Evolutionary conservation across 2,113 vertebrate genomes (phyloP), one percentile per base, ranked within the genome.

Genomic region (Mola mola): DNA sequence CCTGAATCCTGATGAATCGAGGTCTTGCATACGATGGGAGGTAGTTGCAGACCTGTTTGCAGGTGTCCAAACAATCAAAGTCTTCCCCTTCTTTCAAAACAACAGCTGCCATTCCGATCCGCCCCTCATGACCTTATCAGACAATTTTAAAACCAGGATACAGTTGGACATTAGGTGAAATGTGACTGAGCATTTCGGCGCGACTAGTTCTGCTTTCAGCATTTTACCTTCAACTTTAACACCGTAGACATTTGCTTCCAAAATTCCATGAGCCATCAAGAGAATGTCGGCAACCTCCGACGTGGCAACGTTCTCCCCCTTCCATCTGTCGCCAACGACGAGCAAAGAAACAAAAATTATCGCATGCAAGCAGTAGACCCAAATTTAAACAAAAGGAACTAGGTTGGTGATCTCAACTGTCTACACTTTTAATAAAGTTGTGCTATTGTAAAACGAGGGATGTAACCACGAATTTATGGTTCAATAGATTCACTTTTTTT

Each of bases 261-360:
- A 82, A 55, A 98, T 84, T 79, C 93, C 94, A 10, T 83, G 71
- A 38, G 91, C 72, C 26, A 20, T 75, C 0, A 46, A 86, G 17
- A 98, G 67, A 6, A 90, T 87, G 20, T 91, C 89, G 28, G 92
- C 92, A 1, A 98, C 95, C 78, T 98, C 96, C 0, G 93, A 93
- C 0, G 96, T 98, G 59, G 96, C 95, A 11, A 98, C 95, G 0
- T 98, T 98, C 75, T 98, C 96, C 0, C 96, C 95, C 92, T 97
- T 98, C 95, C 95, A 98, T 44, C 95, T 97, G 78, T n/a, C n/a
- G n/a, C n/a, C 22, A 79, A 29, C 7, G 37, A 38, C 15, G 16
- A 17, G 8, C 10, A 41, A 12, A 10, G 19, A 31, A 7, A 33
- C 2, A 21, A 12, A 10, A 29, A 29, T 29, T 29, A 29, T 7